Base-by-base conservation (phyloP, 2,113 vertebrate genomes). In the Scomber colias region DNA sequence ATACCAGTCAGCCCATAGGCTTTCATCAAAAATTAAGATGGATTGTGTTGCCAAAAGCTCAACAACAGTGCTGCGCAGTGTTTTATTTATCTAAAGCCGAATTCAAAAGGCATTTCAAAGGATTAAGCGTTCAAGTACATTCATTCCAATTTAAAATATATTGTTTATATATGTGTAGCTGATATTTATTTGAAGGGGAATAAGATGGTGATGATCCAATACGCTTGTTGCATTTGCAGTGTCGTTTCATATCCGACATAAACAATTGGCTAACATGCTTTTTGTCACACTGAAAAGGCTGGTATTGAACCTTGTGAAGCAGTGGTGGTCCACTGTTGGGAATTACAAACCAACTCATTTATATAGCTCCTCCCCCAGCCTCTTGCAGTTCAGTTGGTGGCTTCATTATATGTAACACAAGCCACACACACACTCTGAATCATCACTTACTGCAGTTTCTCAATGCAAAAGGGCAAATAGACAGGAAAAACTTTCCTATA, bases 1-100 rank as follows among this genome's bases (percentile, higher is more conserved):
- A 86, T 85, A 87, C 78, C 86, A 91, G 89, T 75, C 89, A 82
- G 70, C 77, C 75, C 56, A 76, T 89, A 77, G 89, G 88, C 90
- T 93, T 94, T 91, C 90, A 91, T 85, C 84, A 84, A 89, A 89
- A 88, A 93, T 92, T 31, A 93, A 94, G 92, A 94, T 92, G 89
- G 89, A 94, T 95, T 82, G 77, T 84, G 85, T 88, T 78, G 86
- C 87, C 89, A 87, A 83, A 75, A 75, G 79, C 76, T 70, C 31
- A 60, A 27, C 54, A 84, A 89, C 89, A 92, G 91, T 79, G 74
- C 76, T 35, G 53, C 53, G 13, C 55, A 66, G 86, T 87, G 89
- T 91, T 92, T 86, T 90, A 87, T 92, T 91, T 86, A 89, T 89
- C 62, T 75, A 86, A 84, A 82, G 24, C 16, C 27, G 21, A 83